Evolutionary conservation across 1,140 invertebrate genomes (phyloP).

Genomic region (Gryllus bimaculatus): DNA sequence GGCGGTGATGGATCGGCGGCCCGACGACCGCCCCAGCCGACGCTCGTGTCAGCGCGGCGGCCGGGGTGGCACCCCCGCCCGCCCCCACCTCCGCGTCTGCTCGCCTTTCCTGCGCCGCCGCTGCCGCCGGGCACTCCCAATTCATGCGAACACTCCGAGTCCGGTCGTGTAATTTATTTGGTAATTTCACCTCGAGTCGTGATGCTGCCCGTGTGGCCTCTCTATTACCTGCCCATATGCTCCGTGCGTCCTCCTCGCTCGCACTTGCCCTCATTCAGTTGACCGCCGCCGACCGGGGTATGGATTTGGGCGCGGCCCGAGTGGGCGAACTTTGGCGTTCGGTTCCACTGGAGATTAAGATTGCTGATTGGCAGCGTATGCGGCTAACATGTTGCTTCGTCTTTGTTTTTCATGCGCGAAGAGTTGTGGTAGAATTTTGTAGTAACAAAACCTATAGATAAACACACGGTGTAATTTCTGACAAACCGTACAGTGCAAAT

Average conservation of each 20-base stretch:
- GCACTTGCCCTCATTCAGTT: not conserved
- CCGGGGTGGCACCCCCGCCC: not conserved
- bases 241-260: not conserved
- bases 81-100: no score
- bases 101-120: not conserved
- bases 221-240: not conserved
- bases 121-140: not conserved
- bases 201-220: not conserved
- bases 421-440: no score
- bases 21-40: no score
- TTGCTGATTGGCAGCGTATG: no score
- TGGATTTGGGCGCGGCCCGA: no score
- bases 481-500: no score
- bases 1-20: not conserved
- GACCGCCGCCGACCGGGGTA: not conserved
- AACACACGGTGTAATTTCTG: no score
- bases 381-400: no score
- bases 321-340: not conserved
- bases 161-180: not conserved
- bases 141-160: not conserved
- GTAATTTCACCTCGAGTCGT: conserved; percentile 3
- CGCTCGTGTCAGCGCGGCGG: no score
- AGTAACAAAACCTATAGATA: no score
- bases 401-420: no score
- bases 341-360: not conserved